Evolutionary conservation across 2,888 invertebrate genomes (phyloP), one percentile per base, ranked within the genome.

Genomic region (Euclidia mi): DNA sequence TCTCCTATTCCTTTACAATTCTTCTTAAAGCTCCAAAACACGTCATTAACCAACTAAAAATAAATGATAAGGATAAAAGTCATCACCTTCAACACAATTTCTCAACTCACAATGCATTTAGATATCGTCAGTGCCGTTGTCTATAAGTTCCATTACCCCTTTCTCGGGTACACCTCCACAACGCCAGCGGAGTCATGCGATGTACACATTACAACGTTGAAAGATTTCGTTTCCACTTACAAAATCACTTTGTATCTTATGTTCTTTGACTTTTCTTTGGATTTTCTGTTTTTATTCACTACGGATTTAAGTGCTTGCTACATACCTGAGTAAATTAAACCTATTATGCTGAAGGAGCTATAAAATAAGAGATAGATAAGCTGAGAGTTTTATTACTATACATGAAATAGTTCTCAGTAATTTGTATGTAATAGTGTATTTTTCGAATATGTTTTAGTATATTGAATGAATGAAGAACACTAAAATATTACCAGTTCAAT

Each of bases 181-280:
- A 68, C 82, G 87, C 83, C 67, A 85, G 66, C 63, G 50, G 44
- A 75, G 88, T 87, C 92, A 93, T 92, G 92, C 92, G 92, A 93
- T 87, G 84, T 76, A 66, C 87, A 84, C 91, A 92, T 92, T 91
- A 92, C 85, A 86, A 64, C 74, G 82, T 75, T 81, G 79, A 80
- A 86, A 89, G 90, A 92, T 90, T 92, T 92, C 88, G 87, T 88
- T 90, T 87, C 91, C 88, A 91, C 91, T 92, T 87, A 90, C 85
- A 83, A 90, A 91, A 92, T 92, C 91, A 92, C 89, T 92, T 91
- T 89, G 89, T 90, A 87, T 90, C 87, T 82, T 78, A 77, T 78
- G 52, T 82, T 80, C 80, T 81, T 85, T 77, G 67, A 58, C 68
- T 82, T 82, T 68, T 67, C 69, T 76, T 75, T 67, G 50, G 62